Conservation (phyloP, 2,888 invertebrate genomes). For the Troilus luridus region DNA sequence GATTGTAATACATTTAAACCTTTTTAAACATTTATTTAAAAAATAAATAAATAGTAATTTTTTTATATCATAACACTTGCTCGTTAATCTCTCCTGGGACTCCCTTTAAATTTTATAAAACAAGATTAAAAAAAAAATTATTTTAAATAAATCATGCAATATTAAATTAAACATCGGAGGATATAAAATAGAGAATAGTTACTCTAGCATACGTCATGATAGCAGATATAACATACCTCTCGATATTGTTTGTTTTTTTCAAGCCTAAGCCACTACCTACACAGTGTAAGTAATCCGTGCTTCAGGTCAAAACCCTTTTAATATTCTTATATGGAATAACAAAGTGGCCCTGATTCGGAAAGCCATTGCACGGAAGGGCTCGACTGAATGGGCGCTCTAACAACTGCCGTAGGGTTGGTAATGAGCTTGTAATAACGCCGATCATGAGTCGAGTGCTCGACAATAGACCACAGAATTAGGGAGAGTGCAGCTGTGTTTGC, state of each 20-base stretch:
- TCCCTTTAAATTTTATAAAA: no score
- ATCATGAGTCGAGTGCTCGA: not conserved
- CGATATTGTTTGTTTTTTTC: not conserved
- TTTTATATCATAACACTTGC: no score
- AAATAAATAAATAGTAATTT: no score
- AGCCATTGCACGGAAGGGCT: not conserved
- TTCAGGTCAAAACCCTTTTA: not conserved
- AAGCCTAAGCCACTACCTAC: not conserved
- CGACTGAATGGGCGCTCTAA: not conserved
- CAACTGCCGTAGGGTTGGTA: not conserved
- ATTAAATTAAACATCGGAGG: no score
- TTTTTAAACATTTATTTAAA: no score
- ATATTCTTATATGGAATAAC: not conserved
- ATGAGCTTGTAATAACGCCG: conserved; percentile 4
- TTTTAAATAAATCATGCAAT: no score
- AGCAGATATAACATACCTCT: no score
- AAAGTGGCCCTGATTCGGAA: not conserved
- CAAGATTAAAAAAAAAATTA: no score
- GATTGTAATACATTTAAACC: no score
- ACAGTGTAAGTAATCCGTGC: not conserved
- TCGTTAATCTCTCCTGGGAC: no score
- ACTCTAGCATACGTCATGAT: no score
- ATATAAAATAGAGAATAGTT: no score
- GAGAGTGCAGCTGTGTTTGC: not conserved
- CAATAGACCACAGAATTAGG: not conserved